These are phyloP conservation scores for Megaceryle maxima DNA, from an alignment of 2,113 vertebrate species.

Conservation along the genomic window DNA sequence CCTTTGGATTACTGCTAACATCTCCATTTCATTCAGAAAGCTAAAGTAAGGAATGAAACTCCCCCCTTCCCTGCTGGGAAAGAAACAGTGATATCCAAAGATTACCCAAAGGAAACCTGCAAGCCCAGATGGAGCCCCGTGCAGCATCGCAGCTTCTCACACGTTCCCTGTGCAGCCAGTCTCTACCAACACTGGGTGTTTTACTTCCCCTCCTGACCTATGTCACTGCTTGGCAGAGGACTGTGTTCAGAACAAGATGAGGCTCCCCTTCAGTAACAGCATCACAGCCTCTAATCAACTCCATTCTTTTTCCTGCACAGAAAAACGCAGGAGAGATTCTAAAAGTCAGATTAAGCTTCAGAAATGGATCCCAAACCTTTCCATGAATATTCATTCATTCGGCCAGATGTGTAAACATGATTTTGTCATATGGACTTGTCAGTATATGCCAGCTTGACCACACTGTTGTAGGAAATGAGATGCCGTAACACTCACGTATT, in stretches of 20 bases:
- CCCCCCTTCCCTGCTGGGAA: background rate
- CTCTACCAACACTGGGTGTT: background rate
- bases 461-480: background rate
- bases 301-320: accelerated
- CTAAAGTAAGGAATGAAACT: background rate
- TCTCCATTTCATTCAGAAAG: conserved; percentile 29
- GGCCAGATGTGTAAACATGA: background rate
- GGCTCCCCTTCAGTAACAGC: background rate
- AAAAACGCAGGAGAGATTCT: background rate
- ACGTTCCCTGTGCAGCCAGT: background rate
- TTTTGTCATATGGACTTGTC: background rate
- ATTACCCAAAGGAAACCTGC: background rate
- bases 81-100: background rate
- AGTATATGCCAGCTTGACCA: background rate
- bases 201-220: background rate
- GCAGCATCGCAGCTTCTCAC: accelerated
- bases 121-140: background rate
- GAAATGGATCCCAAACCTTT: background rate
- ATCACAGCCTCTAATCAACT: background rate
- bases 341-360: background rate
- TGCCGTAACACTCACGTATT: background rate
- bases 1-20: conserved; percentile 6
- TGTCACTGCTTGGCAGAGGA: background rate
- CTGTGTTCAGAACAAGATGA: background rate
- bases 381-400: background rate